Percentiles rank a stretch among this genome's conserved stretches.
Evolutionary conservation across 2,797 vertebrate species (phyloP).

Genomic region (Phylloscopus collybita): DNA sequence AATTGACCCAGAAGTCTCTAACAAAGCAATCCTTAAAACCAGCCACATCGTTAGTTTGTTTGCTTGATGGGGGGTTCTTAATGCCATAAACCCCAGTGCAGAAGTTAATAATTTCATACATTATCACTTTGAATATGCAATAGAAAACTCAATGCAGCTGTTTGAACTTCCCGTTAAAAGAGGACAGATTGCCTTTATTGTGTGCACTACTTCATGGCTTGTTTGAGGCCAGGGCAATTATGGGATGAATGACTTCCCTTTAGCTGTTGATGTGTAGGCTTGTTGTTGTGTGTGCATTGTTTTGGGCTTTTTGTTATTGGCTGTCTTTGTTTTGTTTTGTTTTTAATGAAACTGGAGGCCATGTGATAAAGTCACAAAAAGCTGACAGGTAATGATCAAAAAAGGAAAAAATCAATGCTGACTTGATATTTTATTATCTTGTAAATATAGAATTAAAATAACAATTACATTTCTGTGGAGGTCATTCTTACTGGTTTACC

Average conservation of each 20-base stretch:
- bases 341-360: constrained; percentile 66
- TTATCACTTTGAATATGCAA: constrained; percentile 86
- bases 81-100: constrained; percentile 70
- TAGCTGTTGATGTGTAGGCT: constrained; percentile 82
- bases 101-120: constrained; percentile 77
- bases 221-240: constrained; percentile 93
- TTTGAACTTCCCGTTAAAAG: constrained; percentile 85
- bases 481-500: not conserved
- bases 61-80: constrained; percentile 64
- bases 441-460: constrained; percentile 75
- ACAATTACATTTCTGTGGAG: constrained; percentile 56
- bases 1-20: constrained; percentile 69
- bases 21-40: constrained; percentile 71
- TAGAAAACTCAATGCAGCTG: constrained; percentile 89
- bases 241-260: constrained; percentile 90
- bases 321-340: constrained; percentile 33
- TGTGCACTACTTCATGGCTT: constrained; percentile 80
- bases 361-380: constrained; percentile 66
- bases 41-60: constrained; percentile 59
- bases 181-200: constrained; percentile 87
- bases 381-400: constrained; percentile 58
- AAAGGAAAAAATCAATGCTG: constrained; percentile 55
- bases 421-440: constrained; percentile 71
- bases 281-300: constrained; percentile 48
- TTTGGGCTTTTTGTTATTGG: constrained; percentile 60